phyloP scores from a whole-genome alignment of 2,888 invertebrate species.

The Selenia dentaria region DNA sequence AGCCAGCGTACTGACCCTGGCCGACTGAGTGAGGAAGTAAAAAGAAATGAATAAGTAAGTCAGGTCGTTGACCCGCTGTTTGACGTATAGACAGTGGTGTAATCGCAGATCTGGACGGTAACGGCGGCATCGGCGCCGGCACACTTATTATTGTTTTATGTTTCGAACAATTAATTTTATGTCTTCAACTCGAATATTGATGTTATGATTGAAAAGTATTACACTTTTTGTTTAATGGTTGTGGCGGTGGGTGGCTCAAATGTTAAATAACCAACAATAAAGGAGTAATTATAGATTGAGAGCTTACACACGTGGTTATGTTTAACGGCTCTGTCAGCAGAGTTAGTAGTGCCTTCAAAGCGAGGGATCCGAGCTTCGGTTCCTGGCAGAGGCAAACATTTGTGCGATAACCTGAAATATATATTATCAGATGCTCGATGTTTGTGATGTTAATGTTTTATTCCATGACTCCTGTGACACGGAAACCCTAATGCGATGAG shows the following conservation, averaged over 20 bases:
- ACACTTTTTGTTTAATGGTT: constrained; percentile 6
- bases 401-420: too few relatives aligned
- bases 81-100: constrained; percentile 13
- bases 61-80: constrained; percentile 12
- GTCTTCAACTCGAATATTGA: constrained; percentile 17
- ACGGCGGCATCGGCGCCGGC: constrained; percentile 18
- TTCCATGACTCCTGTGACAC: too few relatives aligned
- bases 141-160: constrained; percentile 25
- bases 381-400: too few relatives aligned
- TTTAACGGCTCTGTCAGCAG: too few relatives aligned
- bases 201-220: constrained; percentile 22
- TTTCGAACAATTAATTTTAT: constrained; percentile 25
- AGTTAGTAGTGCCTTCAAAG: too few relatives aligned
- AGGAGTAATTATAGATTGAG: too few relatives aligned
- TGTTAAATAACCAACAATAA: background rate
- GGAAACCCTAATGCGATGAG: too few relatives aligned
- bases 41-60: constrained; percentile 20
- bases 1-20: constrained; percentile 7
- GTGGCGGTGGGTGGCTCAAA: constrained; percentile 14
- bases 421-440: too few relatives aligned
- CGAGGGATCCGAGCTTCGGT: too few relatives aligned
- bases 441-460: too few relatives aligned
- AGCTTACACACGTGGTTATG: too few relatives aligned
- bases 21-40: constrained; percentile 11
- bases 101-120: constrained; percentile 19